These are phyloP conservation scores for Trimorus sp. DNA, from an alignment of 2,888 invertebrate genomes.

Conservation along the genomic window DNA sequence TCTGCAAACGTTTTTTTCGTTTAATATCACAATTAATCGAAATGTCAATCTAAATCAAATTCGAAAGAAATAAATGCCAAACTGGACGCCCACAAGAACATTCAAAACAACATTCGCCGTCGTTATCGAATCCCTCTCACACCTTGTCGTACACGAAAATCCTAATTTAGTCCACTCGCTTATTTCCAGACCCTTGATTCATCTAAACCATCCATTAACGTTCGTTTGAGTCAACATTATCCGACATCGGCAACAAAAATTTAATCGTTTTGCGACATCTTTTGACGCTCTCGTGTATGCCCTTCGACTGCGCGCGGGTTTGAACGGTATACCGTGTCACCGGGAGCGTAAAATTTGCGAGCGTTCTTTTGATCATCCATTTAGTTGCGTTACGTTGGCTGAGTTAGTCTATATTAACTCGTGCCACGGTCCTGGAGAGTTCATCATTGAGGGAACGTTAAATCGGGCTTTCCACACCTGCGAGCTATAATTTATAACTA, in stretches of 20 bases:
- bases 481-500: constrained; percentile 68
- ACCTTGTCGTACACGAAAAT: too few relatives aligned
- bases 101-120: too few relatives aligned
- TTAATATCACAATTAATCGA: constrained; percentile 9
- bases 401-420: constrained; percentile 46
- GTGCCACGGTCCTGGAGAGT: constrained; percentile 19
- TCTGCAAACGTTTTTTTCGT: constrained; percentile 82
- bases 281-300: not conserved
- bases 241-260: too few relatives aligned
- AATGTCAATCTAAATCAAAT: not conserved
- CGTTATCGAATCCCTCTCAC: too few relatives aligned
- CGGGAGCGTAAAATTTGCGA: constrained; percentile 29
- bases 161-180: too few relatives aligned
- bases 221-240: too few relatives aligned
- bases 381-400: constrained; percentile 18
- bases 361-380: constrained; percentile 42
- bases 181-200: too few relatives aligned
- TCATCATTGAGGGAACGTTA: constrained; percentile 63
- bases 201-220: too few relatives aligned
- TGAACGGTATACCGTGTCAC: not conserved
- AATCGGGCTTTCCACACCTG: constrained; percentile 70
- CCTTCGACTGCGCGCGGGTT: not conserved
- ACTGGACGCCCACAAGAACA: too few relatives aligned
- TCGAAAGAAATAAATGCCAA: too few relatives aligned
- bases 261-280: not conserved